Percentiles rank a stretch among this genome's conserved stretches.
Conservation (phyloP, 1,140 invertebrate species). For the Glossosoma conforme region DNA sequence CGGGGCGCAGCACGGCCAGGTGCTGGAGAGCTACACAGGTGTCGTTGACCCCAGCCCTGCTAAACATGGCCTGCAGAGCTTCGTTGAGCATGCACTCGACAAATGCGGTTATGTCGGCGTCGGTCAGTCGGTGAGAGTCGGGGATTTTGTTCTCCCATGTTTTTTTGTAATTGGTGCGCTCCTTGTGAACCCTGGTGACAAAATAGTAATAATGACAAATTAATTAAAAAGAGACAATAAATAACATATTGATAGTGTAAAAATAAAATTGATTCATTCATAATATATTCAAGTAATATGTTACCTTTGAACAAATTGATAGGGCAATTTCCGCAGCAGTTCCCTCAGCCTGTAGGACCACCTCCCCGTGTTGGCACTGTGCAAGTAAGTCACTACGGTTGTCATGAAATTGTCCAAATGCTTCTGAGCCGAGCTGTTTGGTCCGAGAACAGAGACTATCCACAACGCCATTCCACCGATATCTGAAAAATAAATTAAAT, state of each 20-base stretch:
- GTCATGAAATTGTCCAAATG: conserved; percentile 78
- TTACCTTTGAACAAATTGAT: conserved; percentile 48
- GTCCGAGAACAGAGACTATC: conserved; percentile 64
- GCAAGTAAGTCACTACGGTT: conserved; percentile 81
- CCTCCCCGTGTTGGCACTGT: conserved; percentile 80
- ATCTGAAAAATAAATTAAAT: conserved; percentile 38
- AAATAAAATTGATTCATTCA: conserved; percentile 1
- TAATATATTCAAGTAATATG: neutral
- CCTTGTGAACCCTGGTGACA: conserved; percentile 42
- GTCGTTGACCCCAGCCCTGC: conserved; percentile 60
- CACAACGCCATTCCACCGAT: conserved; percentile 58
- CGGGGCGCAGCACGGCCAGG: conserved; percentile 73
- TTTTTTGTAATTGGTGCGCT: conserved; percentile 39
- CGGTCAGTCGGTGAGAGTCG: conserved; percentile 65
- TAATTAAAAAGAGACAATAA: neutral
- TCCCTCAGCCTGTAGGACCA: conserved; percentile 67
- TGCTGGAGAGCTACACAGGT: conserved; percentile 66
- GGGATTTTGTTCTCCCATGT: conserved; percentile 68
- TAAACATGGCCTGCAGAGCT: conserved; percentile 71
- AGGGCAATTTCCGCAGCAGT: conserved; percentile 56
- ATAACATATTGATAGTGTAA: too few relatives aligned
- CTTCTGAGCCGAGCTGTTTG: conserved; percentile 57
- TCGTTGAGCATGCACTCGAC: conserved; percentile 68
- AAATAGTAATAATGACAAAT: conserved; percentile 7
- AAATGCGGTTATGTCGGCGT: conserved; percentile 79